Base-by-base conservation (phyloP, 2,888 invertebrate species). In the Amphipoea oculea region DNA sequence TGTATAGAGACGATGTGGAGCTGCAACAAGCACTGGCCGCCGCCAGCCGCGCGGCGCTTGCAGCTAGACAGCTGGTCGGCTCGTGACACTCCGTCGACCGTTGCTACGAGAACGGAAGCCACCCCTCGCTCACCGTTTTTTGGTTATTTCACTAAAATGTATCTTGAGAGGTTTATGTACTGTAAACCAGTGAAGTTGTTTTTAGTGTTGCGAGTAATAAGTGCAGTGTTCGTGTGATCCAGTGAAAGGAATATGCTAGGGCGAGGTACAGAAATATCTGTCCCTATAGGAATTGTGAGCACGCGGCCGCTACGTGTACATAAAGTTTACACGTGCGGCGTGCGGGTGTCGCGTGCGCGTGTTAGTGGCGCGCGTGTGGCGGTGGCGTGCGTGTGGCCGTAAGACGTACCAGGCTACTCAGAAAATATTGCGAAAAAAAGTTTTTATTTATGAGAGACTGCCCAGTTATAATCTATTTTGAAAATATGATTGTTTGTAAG, bases 11-110 rank as follows among this genome's bases (percentile, higher is more conserved):
- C 29, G 48, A 29, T 20, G 73, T 36, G 23, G 75, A 75, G 79
- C 79, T 54, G 74, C 66, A 12, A n/a, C 57, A n/a, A n/a, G 73
- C 65, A 63, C 54, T 6, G 36, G 36, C 7, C 45, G 29, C 12
- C 12, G 6, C 12, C 69, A 6, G 69, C 69, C 48, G 2, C 45
- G 29, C 5, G 17, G 54, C 36, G 29, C 57, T 29, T 36, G 3
- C 51, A 4, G 36, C 68, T 14, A 11, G 23, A 2, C 65, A 1
- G 66, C n/a, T 51, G 1, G n/a, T 20, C 12, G 23, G 17, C 45
- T n/a, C 12, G 73, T 1, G 73, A 2, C 75, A 14, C 65, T 48
- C 75, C 60, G 5, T 20, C n/a, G 20, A 40, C n/a, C 36, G 20
- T 20, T 40, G 40, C 40, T 40, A n/a, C 54, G 54, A 54, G 17